Evolutionary conservation across 2,888 invertebrate genomes (phyloP).

Genomic region (Apocheima hispidaria): DNA sequence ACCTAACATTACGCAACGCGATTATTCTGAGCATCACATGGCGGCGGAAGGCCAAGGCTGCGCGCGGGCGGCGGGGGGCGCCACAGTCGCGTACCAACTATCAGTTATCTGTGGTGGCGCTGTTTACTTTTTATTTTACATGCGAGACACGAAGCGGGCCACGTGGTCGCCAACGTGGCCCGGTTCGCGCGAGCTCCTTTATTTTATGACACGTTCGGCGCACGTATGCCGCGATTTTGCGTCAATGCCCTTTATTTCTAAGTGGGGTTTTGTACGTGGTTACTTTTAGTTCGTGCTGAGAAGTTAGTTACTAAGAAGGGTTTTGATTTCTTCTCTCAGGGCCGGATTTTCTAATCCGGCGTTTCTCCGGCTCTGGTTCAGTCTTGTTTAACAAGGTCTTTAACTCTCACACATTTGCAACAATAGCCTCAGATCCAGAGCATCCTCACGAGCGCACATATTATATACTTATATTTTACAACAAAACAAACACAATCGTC

Average conservation of each 20-base stretch:
- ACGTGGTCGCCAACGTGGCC: slow-evolving; percentile 28
- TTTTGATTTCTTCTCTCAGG: no score
- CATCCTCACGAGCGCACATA: no score
- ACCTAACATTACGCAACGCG: slow-evolving; percentile 31
- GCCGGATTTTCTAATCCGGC: no score
- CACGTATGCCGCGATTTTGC: slow-evolving; percentile 9
- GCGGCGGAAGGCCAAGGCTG: slow-evolving; percentile 67
- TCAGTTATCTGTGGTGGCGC: slow-evolving; percentile 5
- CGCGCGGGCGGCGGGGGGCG: slow-evolving; percentile 45
- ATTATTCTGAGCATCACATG: slow-evolving; percentile 33
- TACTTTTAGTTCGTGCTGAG: not conserved
- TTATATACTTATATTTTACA: no score
- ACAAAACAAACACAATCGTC: no score
- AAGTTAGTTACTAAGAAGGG: no score
- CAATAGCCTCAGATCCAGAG: no score
- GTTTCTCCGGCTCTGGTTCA: no score
- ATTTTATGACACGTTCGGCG: slow-evolving; percentile 16
- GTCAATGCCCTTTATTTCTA: slow-evolving; percentile 31
- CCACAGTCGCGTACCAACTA: slow-evolving; percentile 26
- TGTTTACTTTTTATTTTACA: slow-evolving; percentile 36
- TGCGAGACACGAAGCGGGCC: slow-evolving; percentile 24
- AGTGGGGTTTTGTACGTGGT: not conserved
- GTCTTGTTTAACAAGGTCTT: no score
- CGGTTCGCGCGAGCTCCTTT: slow-evolving; percentile 15
- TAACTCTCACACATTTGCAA: no score